Percentiles rank a stretch among this genome's conserved stretches.
phyloP scores from a whole-genome alignment of 2,888 invertebrate species.

The Cyrtodaria siliqua region DNA sequence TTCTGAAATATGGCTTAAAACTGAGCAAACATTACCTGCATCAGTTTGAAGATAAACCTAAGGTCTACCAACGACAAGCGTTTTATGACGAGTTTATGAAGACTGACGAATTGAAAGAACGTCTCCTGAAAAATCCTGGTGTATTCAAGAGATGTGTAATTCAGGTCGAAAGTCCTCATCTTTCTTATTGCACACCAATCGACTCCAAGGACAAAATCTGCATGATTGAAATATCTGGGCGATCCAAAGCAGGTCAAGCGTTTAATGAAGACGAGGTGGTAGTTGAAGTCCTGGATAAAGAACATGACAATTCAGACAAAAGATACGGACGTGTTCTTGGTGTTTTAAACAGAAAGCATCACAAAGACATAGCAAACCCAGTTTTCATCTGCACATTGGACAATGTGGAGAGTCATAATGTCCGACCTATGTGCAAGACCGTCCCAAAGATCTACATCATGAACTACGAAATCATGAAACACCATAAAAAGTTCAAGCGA shows the following conservation, averaged over 20 bases:
- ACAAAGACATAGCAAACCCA: conserved; percentile 55
- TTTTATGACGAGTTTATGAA: conserved; percentile 19
- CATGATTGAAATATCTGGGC: conserved; percentile 66
- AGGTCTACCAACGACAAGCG: neutral
- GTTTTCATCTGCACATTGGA: conserved; percentile 69
- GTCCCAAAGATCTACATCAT: conserved; percentile 71
- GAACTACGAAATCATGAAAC: conserved; percentile 23
- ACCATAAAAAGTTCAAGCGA: conserved; percentile 8
- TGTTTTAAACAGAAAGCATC: conserved; percentile 28
- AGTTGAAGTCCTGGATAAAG: conserved; percentile 58
- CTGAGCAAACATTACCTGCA: conserved; percentile 34
- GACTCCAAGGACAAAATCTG: conserved; percentile 29
- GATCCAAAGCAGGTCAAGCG: conserved; percentile 67
- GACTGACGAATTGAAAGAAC: conserved; percentile 8
- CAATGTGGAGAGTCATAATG: conserved; percentile 61
- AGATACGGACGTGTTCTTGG: conserved; percentile 69
- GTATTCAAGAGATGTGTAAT: conserved; percentile 60
- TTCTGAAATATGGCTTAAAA: conserved; percentile 12
- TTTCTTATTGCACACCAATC: conserved; percentile 55
- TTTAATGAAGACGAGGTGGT: conserved; percentile 70
- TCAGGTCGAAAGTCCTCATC: conserved; percentile 61
- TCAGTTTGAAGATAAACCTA: conserved; percentile 30
- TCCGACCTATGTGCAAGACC: conserved; percentile 72
- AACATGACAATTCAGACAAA: conserved; percentile 32
- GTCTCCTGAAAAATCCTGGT: conserved; percentile 31